Percentiles rank a stretch among this genome's conserved stretches.
phyloP scores from a whole-genome alignment of 1,140 invertebrate genomes.

The Trinorchestia longiramus region DNA sequence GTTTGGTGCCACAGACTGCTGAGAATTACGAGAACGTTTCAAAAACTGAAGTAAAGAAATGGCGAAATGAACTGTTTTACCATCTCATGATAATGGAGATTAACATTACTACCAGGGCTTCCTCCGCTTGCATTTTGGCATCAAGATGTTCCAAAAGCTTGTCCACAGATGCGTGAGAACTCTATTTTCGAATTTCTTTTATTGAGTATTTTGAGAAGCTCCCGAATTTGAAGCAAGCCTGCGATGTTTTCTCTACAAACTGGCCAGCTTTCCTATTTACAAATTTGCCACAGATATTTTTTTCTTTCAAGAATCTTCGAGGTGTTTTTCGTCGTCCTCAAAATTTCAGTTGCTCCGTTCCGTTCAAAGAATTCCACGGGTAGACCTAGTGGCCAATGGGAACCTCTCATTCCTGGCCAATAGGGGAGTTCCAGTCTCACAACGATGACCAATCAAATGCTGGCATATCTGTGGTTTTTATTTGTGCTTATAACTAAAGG shows the following conservation, averaged over 20 bases:
- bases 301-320: slow-evolving; percentile 23
- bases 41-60: neutral
- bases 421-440: neutral
- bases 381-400: neutral
- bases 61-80: neutral
- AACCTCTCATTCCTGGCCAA: neutral
- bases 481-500: neutral
- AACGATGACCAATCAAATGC: neutral
- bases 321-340: neutral
- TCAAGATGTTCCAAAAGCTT: neutral
- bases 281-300: slow-evolving; percentile 33
- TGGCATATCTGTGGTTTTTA: neutral
- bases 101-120: neutral
- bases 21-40: neutral
- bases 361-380: neutral
- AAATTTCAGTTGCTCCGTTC: slow-evolving; percentile 11
- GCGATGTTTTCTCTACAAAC: slow-evolving; percentile 28
- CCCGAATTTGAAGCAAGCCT: slow-evolving; percentile 26
- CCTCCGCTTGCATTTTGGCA: neutral
- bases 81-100: neutral
- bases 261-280: slow-evolving; percentile 31
- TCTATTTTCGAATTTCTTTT: neutral
- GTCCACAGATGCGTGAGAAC: neutral
- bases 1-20: neutral
- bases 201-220: slow-evolving; percentile 16